A percentile compares a stretch with the other conserved stretches of the same genome.
Conservation (phyloP, 2,797 vertebrate genomes). For the Pantherophis vulpinus region DNA sequence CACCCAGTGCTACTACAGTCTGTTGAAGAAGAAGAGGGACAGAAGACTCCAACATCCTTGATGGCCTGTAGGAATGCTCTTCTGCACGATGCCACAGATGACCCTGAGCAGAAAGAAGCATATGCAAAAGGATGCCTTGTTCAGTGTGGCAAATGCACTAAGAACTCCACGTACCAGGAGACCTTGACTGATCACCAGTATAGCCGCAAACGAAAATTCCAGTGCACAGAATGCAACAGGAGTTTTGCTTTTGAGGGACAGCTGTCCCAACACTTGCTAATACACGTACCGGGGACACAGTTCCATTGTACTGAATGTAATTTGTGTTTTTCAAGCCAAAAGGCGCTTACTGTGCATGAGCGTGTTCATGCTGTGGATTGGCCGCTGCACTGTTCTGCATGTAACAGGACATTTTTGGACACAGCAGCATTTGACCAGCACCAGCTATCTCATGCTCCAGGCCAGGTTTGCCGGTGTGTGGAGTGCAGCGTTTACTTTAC, state of each 20-base stretch:
- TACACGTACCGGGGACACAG: not conserved
- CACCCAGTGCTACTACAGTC: not conserved
- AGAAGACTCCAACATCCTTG: not conserved
- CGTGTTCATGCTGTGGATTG: not conserved
- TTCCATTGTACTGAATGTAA: not conserved
- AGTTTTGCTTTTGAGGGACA: conserved; percentile 12
- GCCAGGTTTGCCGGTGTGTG: not conserved
- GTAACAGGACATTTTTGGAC: not conserved
- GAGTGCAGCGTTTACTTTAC: conserved; percentile 16
- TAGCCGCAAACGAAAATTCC: conserved; percentile 6
- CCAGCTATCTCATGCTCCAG: not conserved
- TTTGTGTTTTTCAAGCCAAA: conserved; percentile 8
- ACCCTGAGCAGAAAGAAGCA: not conserved
- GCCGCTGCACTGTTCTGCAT: not conserved
- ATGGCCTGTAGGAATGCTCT: not conserved
- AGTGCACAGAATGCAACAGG: not conserved
- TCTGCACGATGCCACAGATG: not conserved
- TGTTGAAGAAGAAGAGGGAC: not conserved
- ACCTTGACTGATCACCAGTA: conserved; percentile 3
- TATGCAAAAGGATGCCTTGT: not conserved
- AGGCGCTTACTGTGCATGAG: not conserved
- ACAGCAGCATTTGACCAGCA: not conserved
- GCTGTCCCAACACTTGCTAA: not conserved
- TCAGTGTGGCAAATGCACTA: conserved; percentile 1
- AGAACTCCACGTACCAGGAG: not conserved